These are phyloP conservation scores for Brachirus orientalis DNA, from an alignment of 2,113 vertebrate species.

Conservation along the genomic window DNA sequence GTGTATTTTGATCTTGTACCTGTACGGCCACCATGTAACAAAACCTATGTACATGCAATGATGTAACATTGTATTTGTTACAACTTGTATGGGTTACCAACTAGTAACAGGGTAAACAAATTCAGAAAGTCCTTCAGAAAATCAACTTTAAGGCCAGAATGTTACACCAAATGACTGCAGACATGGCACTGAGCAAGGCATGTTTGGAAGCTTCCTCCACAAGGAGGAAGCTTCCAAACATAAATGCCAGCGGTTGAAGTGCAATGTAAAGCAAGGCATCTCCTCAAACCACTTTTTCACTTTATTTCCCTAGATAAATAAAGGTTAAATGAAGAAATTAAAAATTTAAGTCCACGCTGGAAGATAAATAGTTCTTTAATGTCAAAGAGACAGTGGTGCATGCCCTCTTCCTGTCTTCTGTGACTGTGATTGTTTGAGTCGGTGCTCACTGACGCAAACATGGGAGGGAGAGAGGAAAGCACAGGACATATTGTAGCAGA, in stretches of 20 bases:
- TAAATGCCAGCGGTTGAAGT: background rate
- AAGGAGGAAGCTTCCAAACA: background rate
- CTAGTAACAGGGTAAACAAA: no score
- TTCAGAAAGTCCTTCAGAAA: no score
- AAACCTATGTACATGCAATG: no score
- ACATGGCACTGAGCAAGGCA: constrained; percentile 19
- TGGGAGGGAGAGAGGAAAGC: constrained; percentile 16
- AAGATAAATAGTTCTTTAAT: constrained; percentile 65
- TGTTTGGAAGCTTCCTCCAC: background rate
- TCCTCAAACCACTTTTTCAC: constrained; percentile 18
- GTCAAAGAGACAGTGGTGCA: constrained; percentile 36
- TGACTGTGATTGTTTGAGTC: constrained; percentile 30
- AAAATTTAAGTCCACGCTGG: constrained; percentile 46
- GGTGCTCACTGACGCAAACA: constrained; percentile 25
- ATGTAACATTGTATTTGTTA: no score
- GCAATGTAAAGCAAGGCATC: constrained; percentile 15
- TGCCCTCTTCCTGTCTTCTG: constrained; percentile 24
- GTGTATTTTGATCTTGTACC: no score
- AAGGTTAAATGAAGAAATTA: constrained; percentile 60
- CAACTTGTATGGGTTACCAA: no score
- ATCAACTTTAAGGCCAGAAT: no score
- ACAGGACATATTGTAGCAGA: constrained; percentile 10
- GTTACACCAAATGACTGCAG: background rate
- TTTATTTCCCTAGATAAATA: constrained; percentile 62
- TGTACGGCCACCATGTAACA: no score